phyloP scores from a whole-genome alignment of 1,140 invertebrate genomes.

The Brachionus calyciflorus region DNA sequence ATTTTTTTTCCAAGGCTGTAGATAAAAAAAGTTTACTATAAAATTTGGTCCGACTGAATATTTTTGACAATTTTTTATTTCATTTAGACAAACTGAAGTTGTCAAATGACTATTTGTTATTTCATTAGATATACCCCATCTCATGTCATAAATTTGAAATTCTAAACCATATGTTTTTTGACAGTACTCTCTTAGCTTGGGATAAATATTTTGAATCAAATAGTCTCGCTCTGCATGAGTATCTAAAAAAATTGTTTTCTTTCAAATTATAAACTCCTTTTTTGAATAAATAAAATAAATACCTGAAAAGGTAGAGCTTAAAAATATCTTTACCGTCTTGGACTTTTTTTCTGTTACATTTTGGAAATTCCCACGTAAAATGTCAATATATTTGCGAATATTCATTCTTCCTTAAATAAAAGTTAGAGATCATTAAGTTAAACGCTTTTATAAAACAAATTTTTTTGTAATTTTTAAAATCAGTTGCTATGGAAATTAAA shows the following conservation, averaged over 20 bases:
- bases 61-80: conserved; percentile 46
- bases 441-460: too few species aligned
- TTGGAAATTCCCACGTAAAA: background rate
- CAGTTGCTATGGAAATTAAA: too few species aligned
- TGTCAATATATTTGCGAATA: background rate
- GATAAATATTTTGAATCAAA: conserved; percentile 53
- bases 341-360: conserved; percentile 4
- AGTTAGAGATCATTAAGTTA: too few species aligned
- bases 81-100: conserved; percentile 43
- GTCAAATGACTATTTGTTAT: conserved; percentile 46
- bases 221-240: conserved; percentile 48
- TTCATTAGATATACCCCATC: conserved; percentile 50
- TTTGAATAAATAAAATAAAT: too few species aligned
- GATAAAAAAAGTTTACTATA: too few species aligned
- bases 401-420: too few species aligned
- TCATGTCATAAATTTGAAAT: conserved; percentile 53
- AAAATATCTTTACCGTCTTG: conserved; percentile 14
- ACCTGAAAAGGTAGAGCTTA: conserved; percentile 45
- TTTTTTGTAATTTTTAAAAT: too few species aligned
- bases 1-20: too few species aligned
- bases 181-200: conserved; percentile 53
- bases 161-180: conserved; percentile 53
- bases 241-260: too few species aligned
- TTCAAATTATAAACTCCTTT: too few species aligned
- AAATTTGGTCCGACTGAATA: conserved; percentile 47